Base-by-base conservation (phyloP, 2,888 invertebrate species). In the Oxyteleia sp. region DNA sequence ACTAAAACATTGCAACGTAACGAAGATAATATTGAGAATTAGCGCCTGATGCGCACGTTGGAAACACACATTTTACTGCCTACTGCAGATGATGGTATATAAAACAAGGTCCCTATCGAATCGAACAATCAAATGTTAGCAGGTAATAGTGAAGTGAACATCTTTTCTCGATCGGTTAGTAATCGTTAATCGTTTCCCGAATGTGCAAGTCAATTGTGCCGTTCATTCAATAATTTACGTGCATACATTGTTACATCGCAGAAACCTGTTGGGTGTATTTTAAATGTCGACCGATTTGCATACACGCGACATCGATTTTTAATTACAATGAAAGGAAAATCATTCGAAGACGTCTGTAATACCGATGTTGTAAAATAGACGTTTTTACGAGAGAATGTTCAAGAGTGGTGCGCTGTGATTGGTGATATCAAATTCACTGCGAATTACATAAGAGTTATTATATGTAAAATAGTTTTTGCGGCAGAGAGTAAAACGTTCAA, bases 51-150 rank as follows among this genome's bases (percentile, higher is more conserved):
- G 64, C 53, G 66, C 76, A 47, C 59, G 53, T 59, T 72, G 45
- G 32, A 76, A 72, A 66, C 45, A 61, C 51, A 18, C 82, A 45
- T 69, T 75, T 82, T 76, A 75, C 82, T 69, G 53, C 79, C 72
- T 79, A 72, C 69, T 41, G 49, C 41, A 32, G 61, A 76, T 75
- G 75, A 79, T 84, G 55, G 61, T 66, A 80, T 84, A 84, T 82
- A 84, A 84, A 84, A 80, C 80, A 80, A 76, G 68, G 80, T 75
- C 75, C 75, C 75, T 80, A 80, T 76, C 75, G 80, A 84, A 76
- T 76, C 79, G 71, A 76, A 76, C 75, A 80, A 81, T 81, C 84
- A 76, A 76, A 84, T 81, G 81, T 80, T 84, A 55, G 66, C 45
- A 71, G 61, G 80, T 57, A 61, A 72, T 76, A 68, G 80, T 47